Evolutionary conservation across 2,797 vertebrate species (phyloP).

Genomic region (Allobates femoralis): DNA sequence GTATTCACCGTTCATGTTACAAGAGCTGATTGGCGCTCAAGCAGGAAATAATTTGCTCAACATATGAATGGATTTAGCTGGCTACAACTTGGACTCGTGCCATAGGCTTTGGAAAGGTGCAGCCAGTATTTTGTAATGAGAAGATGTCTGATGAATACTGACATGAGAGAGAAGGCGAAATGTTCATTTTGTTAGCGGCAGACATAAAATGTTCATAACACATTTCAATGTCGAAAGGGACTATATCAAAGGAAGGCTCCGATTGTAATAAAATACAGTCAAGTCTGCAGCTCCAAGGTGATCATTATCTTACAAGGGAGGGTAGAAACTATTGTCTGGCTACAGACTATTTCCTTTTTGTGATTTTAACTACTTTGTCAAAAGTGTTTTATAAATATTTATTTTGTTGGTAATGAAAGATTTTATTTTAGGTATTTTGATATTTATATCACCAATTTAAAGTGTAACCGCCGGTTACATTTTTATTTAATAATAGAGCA

Average conservation of each 20-base stretch:
- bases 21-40: conserved; percentile 28
- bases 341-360: background rate
- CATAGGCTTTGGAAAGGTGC: conserved; percentile 18
- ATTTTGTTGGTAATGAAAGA: no score
- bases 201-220: background rate
- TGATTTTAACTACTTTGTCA: background rate
- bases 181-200: background rate
- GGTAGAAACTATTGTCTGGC: background rate
- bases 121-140: conserved; percentile 26
- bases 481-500: no score
- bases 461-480: no score
- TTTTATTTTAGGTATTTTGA: no score
- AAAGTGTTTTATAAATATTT: background rate
- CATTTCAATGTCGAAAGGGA: background rate
- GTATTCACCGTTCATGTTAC: background rate
- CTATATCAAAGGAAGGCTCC: background rate
- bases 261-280: background rate
- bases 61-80: conserved; percentile 47
- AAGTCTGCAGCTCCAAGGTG: background rate
- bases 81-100: conserved; percentile 38
- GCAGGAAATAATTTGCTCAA: conserved; percentile 34
- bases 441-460: no score
- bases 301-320: background rate
- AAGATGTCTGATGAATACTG: conserved; percentile 33
- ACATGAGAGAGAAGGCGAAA: conserved; percentile 6